Percentiles rank a stretch among this genome's conserved stretches.
Evolutionary conservation across 2,888 invertebrate genomes (phyloP).

Genomic region (Piscicola geometra): DNA sequence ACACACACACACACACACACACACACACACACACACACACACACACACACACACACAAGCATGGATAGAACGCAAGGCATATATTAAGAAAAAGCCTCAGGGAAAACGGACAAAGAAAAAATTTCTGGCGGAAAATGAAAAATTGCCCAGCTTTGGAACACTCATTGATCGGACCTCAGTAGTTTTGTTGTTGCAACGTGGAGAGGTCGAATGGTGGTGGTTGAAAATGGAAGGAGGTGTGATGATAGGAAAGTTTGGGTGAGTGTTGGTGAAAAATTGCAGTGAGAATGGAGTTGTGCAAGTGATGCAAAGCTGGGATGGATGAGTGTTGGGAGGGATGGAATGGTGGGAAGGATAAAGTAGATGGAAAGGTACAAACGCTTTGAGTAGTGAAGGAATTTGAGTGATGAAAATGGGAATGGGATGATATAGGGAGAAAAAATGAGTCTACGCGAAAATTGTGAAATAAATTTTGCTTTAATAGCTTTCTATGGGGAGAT

Average conservation of each 20-base stretch:
- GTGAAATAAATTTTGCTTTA: no score
- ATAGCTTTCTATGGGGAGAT: no score
- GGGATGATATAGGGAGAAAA: no score
- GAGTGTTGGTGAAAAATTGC: neutral
- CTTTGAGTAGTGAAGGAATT: neutral
- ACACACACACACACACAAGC: slow-evolving; percentile 2
- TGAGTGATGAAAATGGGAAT: no score
- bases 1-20: slow-evolving; percentile 2
- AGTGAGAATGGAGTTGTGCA: neutral
- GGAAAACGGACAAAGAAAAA: slow-evolving; percentile 11
- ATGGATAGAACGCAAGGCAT: slow-evolving; percentile 16
- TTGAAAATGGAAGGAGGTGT: neutral
- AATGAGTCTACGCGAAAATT: no score
- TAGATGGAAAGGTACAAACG: no score
- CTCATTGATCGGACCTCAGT: slow-evolving; percentile 5
- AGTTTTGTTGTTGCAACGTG: neutral
- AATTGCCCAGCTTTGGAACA: slow-evolving; percentile 7
- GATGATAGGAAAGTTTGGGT: no score
- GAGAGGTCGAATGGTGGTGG: neutral
- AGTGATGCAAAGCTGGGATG: neutral
- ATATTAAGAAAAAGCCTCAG: neutral
- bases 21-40: slow-evolving; percentile 1
- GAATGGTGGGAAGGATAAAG: neutral
- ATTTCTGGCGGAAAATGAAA: slow-evolving; percentile 16
- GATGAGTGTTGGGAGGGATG: neutral